These are phyloP conservation scores for Meles meles DNA, from an alignment of 2,113 vertebrate species.

Conservation along the genomic window DNA sequence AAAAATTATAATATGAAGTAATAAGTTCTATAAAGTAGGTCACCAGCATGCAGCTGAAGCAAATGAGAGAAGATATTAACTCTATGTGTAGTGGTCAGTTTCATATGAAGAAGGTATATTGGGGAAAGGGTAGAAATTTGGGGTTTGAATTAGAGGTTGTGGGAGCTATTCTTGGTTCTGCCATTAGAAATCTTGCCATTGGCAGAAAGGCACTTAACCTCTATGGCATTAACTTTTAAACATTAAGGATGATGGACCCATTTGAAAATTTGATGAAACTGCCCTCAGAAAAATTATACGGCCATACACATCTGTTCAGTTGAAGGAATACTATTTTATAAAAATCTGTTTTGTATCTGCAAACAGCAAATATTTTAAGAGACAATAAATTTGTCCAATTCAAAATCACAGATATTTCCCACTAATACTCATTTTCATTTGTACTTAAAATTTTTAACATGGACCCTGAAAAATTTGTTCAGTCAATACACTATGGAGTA, in stretches of 20 bases:
- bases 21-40: neutral
- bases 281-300: neutral
- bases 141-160: neutral
- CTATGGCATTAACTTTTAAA: neutral
- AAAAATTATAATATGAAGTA: neutral
- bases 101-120: neutral
- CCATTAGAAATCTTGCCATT: neutral
- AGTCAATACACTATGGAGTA: neutral
- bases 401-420: neutral
- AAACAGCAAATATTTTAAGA: neutral
- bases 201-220: neutral
- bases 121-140: neutral
- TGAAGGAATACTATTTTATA: neutral
- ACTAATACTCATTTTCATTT: neutral
- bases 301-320: neutral
- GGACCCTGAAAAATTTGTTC: neutral
- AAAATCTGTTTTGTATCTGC: neutral
- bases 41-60: neutral
- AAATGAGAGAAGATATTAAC: neutral
- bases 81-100: neutral
- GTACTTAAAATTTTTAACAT: neutral
- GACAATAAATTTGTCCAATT: neutral
- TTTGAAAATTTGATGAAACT: neutral
- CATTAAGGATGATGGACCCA: neutral
- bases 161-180: neutral